These are phyloP conservation scores for Toxostoma redivivum DNA, from an alignment of 2,113 vertebrate genomes.

Conservation along the genomic window DNA sequence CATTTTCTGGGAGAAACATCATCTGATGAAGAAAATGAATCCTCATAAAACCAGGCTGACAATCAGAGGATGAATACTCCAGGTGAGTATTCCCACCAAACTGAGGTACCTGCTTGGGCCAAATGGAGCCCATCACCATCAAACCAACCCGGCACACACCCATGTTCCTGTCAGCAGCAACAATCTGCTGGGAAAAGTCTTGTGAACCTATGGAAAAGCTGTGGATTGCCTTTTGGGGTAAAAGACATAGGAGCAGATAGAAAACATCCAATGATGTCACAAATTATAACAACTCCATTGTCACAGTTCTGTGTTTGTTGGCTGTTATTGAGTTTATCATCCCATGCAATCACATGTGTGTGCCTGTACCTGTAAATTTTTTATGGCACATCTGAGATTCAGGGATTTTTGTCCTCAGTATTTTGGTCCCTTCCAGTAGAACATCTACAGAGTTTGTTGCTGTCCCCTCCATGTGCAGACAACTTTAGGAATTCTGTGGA, in stretches of 20 bases:
- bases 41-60: neutral
- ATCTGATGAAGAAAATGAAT: neutral
- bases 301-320: neutral
- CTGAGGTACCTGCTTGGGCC: neutral
- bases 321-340: neutral
- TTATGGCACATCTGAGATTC: neutral
- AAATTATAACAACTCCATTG: neutral
- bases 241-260: neutral
- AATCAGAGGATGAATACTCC: neutral
- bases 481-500: neutral
- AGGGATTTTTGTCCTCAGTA: neutral
- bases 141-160: neutral
- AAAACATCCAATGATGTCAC: neutral
- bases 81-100: neutral
- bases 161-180: rapidly evolving
- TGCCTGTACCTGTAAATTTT: neutral
- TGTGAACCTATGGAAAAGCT: neutral
- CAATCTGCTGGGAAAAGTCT: neutral
- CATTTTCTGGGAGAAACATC: neutral
- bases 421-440: neutral
- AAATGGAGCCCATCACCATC: neutral
- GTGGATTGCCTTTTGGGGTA: neutral
- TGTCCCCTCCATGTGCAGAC: neutral
- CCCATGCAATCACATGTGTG: neutral
- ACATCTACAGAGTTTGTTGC: neutral